Base-by-base conservation (phyloP, 2,888 invertebrate genomes). In the Muscina levida region DNA sequence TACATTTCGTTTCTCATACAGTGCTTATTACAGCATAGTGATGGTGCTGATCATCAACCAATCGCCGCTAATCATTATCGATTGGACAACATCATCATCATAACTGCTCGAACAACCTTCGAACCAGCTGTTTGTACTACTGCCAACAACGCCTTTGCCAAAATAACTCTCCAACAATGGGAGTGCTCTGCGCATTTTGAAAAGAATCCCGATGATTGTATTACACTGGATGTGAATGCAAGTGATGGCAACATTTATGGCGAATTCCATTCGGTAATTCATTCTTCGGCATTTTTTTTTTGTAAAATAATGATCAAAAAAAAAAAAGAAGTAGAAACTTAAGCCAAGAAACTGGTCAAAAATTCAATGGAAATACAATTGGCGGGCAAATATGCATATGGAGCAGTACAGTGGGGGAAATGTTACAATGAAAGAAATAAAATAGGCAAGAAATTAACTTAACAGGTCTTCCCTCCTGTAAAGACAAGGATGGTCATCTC, bases 321-420 rank as follows among this genome's bases (percentile, higher is more conserved):
- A 42, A 53, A 39, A 56, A 74, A 66, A 31, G 31, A 31, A 8
- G 31, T n/a, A n/a, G n/a, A n/a, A 76, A 70, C 42, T 11, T 4
- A 13, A 77, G 72, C 74, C n/a, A 71, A 57, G 72, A 59, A 79
- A 77, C 77, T 81, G 81, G 81, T 67, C 77, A 77, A 77, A 66
- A 62, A 53, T 39, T 39, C 62, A 62, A n/a, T 39, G 62, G 62
- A 62, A 62, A 62, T 42, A 39, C 22, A 59, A 62, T 31, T 5
- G 31, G 4, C 4, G 31, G 31, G 31, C 31, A 19, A 51, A 17
- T 19, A 10, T 62, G 51, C 78, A 19, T 22, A 65, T 70, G 73
- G 68, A 72, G 59, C 71, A 65, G 8, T 8, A 31, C 31, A 31
- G 31, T 51, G 51, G 22, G 51, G 17, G 22, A 51, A 19, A 17